Base-by-base conservation (phyloP, 2,113 vertebrate genomes). In the Vimba vimba region DNA sequence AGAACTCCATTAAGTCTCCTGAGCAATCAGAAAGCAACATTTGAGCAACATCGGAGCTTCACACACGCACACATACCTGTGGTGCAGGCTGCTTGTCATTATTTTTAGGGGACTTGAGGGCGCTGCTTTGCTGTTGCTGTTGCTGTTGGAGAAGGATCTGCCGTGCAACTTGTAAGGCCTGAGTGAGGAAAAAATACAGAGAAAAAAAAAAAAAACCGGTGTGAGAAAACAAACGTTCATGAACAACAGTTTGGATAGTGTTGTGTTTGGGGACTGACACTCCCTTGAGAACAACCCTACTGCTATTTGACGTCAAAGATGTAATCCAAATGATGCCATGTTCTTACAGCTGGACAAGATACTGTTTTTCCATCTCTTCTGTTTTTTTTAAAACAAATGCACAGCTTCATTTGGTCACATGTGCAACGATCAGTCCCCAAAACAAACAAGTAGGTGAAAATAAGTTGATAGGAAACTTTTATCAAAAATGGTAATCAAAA, bases 81-180 rank as follows among this genome's bases (percentile, higher is more conserved):
- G 96, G 94, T 87, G 93, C 94, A 89, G 96, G 95, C 90, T 96
- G 97, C 88, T 98, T 98, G 92, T 99, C 97, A 93, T 93, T 97
- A 95, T 93, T 95, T 95, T 98, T 99, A 19, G 97, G 96, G 89
- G 97, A 97, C 93, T 98, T 99, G 92, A 95, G 91, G 85, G 96
- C 95, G 86, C 94, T 92, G 87, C 94, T 95, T 94, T 96, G 91
- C 83, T 93, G 94, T 74, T 96, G 91, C 83, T 93, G 94, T 74
- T 94, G 96, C 6, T 98, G 97, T 21, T 98, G 97, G 82, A 98
- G 96, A 43, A 99, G 96, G 87, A 99, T 96, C 89, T 99, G 98
- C 59, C 97, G 95, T 89, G 97, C 97, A 93, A 98, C 96, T 92
- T 99, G 97, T 90, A 99, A 95, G 87, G 97, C 97, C 98, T 99